phyloP scores from a whole-genome alignment of 2,113 vertebrate genomes.

The Megalops atlanticus region DNA sequence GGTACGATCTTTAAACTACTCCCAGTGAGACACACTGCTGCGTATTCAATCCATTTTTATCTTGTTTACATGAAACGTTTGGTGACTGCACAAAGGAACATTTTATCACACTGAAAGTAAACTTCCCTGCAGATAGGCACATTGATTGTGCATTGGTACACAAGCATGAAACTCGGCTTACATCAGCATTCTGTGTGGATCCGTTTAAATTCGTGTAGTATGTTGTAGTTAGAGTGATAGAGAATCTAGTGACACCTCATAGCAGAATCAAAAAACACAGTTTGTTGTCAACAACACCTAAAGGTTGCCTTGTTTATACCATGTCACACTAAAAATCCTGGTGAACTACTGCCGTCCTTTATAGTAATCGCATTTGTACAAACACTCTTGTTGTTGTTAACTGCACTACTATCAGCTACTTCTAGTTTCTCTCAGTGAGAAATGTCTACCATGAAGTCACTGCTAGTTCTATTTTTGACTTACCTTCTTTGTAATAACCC shows the following conservation, averaged over 20 bases:
- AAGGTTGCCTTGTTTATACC: too few relatives aligned
- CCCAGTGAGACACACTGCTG: neutral
- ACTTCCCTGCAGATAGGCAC: neutral
- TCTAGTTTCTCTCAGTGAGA: too few relatives aligned
- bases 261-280: neutral
- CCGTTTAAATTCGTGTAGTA: neutral
- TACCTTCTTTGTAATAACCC: neutral
- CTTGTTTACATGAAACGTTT: neutral
- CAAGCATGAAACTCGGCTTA: conserved; percentile 15
- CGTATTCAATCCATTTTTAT: neutral
- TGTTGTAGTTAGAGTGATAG: neutral
- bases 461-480: neutral
- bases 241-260: neutral
- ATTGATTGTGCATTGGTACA: neutral
- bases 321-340: too few relatives aligned
- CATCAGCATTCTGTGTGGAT: neutral
- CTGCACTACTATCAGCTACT: too few relatives aligned
- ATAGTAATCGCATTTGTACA: too few relatives aligned
- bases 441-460: too few relatives aligned
- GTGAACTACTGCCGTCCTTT: too few relatives aligned
- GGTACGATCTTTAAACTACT: neutral
- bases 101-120: neutral
- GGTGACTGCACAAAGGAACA: neutral
- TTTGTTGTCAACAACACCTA: neutral
- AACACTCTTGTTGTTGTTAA: too few relatives aligned